phyloP scores from a whole-genome alignment of 2,113 vertebrate species.

The Oncorhynchus keta region DNA sequence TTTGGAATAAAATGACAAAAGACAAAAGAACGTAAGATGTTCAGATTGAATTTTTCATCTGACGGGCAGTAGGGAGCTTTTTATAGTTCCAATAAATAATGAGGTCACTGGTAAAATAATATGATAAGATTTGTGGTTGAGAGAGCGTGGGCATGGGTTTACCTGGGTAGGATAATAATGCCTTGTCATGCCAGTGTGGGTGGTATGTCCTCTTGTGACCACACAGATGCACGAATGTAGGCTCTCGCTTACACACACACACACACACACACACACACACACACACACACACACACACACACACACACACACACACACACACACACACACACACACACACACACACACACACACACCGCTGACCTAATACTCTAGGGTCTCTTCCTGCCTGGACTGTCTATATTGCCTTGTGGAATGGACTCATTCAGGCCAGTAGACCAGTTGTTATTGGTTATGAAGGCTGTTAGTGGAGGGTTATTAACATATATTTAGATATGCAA shows the following conservation, averaged over 20 bases:
- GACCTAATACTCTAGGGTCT: not conserved
- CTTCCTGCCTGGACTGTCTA: not conserved
- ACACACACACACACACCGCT: not conserved
- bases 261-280: not conserved
- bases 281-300: not conserved
- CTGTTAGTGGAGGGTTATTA: no score
- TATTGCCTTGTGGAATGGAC: not conserved
- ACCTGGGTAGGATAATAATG: not conserved
- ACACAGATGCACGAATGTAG: not conserved
- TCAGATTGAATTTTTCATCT: not conserved
- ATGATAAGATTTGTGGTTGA: not conserved
- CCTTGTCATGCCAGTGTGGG: not conserved
- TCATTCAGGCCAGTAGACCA: not conserved
- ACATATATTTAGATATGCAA: no score
- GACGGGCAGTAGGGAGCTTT: not conserved
- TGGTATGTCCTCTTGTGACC: not conserved
- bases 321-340: not conserved
- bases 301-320: not conserved
- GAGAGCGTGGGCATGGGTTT: not conserved
- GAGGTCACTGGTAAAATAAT: not conserved
- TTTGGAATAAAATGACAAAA: not conserved
- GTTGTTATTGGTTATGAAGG: no score
- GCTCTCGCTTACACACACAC: not conserved
- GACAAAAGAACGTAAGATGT: not conserved
- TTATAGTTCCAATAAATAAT: not conserved